These are phyloP conservation scores for Orestias chungarensis DNA, from an alignment of 2,797 vertebrate genomes.

Conservation along the genomic window DNA sequence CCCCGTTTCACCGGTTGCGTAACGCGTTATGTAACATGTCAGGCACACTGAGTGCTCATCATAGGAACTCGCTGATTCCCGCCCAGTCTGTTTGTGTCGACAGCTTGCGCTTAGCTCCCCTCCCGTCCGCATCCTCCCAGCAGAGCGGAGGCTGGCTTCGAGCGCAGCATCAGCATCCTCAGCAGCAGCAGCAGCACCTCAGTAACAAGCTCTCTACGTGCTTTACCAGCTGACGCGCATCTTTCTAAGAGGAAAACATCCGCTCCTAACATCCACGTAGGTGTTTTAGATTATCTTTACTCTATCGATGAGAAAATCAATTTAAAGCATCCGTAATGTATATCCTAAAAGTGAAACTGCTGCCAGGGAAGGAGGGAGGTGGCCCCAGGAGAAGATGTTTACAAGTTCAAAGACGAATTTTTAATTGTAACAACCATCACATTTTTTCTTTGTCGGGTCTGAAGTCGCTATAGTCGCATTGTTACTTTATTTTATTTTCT, in stretches of 20 bases:
- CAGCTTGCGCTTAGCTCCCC: conserved; percentile 42
- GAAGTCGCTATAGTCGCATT: background rate
- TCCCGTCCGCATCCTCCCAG: conserved; percentile 31
- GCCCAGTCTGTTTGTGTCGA: conserved; percentile 53
- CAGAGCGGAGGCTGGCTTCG: conserved; percentile 50
- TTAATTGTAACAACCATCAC: background rate
- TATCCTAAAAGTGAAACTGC: background rate
- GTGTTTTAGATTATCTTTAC: background rate
- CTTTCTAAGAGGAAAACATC: conserved; percentile 23
- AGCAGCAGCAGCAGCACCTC: background rate
- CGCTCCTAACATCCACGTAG: conserved; percentile 51
- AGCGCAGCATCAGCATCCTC: background rate
- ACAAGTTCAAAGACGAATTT: conserved; percentile 40
- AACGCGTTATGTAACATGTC: conserved; percentile 76
- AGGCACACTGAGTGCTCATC: conserved; percentile 49
- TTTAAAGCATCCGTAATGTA: too few species aligned
- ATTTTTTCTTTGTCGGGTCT: background rate
- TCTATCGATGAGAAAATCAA: background rate
- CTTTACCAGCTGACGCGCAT: conserved; percentile 47
- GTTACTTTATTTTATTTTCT: conserved; percentile 12
- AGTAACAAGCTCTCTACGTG: conserved; percentile 60
- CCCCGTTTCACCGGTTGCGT: conserved; percentile 54
- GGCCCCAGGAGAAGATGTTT: conserved; percentile 36
- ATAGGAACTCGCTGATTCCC: conserved; percentile 44
- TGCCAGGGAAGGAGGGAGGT: conserved; percentile 3